Evolutionary conservation across 2,888 invertebrate genomes (phyloP), one percentile per base, ranked within the genome.

Genomic region (Plebejus argus): DNA sequence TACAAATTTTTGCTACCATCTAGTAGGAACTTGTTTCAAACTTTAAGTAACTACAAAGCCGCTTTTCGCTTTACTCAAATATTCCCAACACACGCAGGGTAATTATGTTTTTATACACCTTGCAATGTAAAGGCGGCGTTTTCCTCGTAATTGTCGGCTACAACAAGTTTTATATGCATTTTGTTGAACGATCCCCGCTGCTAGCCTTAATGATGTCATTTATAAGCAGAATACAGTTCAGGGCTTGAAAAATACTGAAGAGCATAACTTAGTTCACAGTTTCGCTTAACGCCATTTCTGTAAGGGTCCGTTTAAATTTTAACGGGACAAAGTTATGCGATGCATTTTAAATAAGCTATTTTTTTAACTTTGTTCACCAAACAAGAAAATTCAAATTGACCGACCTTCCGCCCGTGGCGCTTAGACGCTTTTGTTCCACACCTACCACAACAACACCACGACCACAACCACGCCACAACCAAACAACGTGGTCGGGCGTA

Each of bases 211-310:
- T 71, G 71, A 71, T 39, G 71, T 71, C 35, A 71, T 71, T 71
- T 71, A 39, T 71, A 71, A 71, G 71, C 71, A 71, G 71, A 39
- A 39, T 20, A n/a, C 70, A 71, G 35, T 70, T 35, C 33, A 70
- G 71, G 71, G n/a, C 71, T 71, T 71, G 20, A 39, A 71, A 70
- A 71, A 70, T n/a, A 35, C n/a, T 70, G 0, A 35, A 70, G 35
- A 35, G 18, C 18, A 7, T 15, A 35, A 71, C 71, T 39, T n/a
- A 18, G 10, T n/a, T 35, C 71, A n/a, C 71, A 20, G 35, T 35
- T 39, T 39, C 18, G 35, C 70, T 39, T n/a, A 33, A 8, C 70
- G 23, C 23, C 5, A 15, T 28, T 66, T 23, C 1, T 12, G 20
- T 18, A 28, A 23, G 12, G 53, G 53, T 53, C 53, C 18, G 53